phyloP scores from a whole-genome alignment of 1,140 invertebrate species.

The Apolygus lucorum region DNA sequence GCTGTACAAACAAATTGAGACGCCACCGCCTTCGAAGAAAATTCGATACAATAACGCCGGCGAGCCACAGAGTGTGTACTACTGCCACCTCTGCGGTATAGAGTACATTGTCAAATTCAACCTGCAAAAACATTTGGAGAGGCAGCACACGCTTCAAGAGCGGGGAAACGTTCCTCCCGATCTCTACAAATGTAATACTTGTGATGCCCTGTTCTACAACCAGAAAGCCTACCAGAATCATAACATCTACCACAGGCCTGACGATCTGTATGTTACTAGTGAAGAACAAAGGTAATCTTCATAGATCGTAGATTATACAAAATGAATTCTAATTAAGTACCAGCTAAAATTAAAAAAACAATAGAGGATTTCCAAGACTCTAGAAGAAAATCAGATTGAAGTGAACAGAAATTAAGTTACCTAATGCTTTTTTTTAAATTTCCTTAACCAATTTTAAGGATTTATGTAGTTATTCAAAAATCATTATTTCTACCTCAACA shows the following conservation, averaged over 20 bases:
- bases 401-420: too few species aligned
- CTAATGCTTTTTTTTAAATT: too few species aligned
- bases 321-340: neutral
- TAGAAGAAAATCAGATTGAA: too few species aligned
- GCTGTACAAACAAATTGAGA: slow-evolving; percentile 44
- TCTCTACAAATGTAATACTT: slow-evolving; percentile 52
- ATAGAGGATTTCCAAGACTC: too few species aligned
- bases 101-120: slow-evolving; percentile 61
- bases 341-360: too few species aligned
- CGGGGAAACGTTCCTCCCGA: slow-evolving; percentile 45
- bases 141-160: slow-evolving; percentile 49
- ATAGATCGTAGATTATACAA: neutral
- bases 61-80: slow-evolving; percentile 51
- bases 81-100: slow-evolving; percentile 57
- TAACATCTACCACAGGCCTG: slow-evolving; percentile 48
- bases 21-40: slow-evolving; percentile 49
- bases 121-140: slow-evolving; percentile 53
- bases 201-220: slow-evolving; percentile 55
- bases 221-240: slow-evolving; percentile 56
- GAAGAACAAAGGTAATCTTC: slow-evolving; percentile 47
- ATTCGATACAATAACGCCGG: slow-evolving; percentile 49
- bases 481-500: too few species aligned
- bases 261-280: slow-evolving; percentile 52
- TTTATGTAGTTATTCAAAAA: too few species aligned
- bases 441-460: too few species aligned